phyloP scores from a whole-genome alignment of 2,888 invertebrate species.

The Sclerodermus sp. region DNA sequence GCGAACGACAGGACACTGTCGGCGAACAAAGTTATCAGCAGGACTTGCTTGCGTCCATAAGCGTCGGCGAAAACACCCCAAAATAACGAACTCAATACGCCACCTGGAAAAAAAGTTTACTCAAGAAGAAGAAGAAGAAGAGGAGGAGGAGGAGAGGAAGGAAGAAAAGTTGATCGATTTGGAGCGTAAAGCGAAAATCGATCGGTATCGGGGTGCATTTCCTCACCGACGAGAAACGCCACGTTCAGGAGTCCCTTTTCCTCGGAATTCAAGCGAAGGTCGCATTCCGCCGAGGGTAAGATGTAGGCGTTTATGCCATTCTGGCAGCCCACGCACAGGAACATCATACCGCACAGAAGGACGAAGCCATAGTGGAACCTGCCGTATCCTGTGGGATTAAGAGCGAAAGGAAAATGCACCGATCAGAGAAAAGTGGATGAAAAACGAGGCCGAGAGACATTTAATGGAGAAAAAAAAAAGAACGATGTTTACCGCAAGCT shows the following conservation, averaged over 20 bases:
- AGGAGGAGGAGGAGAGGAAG: too few relatives aligned
- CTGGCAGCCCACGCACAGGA: conserved; percentile 67
- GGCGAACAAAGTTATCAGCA: conserved; percentile 60
- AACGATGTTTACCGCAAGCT: conserved; percentile 36
- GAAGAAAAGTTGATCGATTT: neutral
- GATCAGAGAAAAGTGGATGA: too few relatives aligned
- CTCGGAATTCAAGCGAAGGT: conserved; percentile 66
- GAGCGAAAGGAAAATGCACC: too few relatives aligned
- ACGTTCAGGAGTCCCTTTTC: conserved; percentile 73
- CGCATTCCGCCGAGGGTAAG: conserved; percentile 72
- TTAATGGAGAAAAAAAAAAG: too few relatives aligned
- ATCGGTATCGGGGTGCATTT: too few relatives aligned
- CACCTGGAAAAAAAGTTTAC: conserved; percentile 58
- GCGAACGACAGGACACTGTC: conserved; percentile 62
- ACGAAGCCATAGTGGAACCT: conserved; percentile 68
- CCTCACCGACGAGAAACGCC: conserved; percentile 70
- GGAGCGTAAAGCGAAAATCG: too few relatives aligned
- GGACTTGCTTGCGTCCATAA: conserved; percentile 67
- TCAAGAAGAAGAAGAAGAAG: too few relatives aligned
- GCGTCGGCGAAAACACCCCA: conserved; percentile 82
- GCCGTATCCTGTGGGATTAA: conserved; percentile 69
- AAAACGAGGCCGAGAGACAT: too few relatives aligned
- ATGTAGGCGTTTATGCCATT: conserved; percentile 73
- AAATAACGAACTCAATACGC: conserved; percentile 73
- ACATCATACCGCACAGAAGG: conserved; percentile 66